Percentiles rank a stretch among this genome's conserved stretches.
These are phyloP conservation scores for Drosophila grimshawi DNA, from an alignment of 1,140 invertebrate genomes.

Conservation along the genomic window DNA sequence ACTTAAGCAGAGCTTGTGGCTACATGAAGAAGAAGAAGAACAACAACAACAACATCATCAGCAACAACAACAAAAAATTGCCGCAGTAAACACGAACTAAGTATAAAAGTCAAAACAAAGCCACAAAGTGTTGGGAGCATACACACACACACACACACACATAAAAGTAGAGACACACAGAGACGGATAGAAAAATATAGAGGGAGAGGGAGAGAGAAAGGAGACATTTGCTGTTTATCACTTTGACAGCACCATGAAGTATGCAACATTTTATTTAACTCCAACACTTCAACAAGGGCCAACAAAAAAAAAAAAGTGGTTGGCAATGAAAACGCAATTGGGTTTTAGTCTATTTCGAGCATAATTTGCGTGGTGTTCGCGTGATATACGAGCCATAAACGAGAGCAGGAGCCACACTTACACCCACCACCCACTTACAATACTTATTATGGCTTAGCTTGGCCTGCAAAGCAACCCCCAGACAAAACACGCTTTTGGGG, in stretches of 20 bases:
- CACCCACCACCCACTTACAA: not conserved
- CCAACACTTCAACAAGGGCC: slow-evolving; percentile 36
- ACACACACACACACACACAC: slow-evolving; percentile 40
- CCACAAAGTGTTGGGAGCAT: slow-evolving; percentile 73
- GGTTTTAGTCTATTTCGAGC: slow-evolving; percentile 53
- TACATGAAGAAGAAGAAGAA: slow-evolving; percentile 57
- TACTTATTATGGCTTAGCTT: slow-evolving; percentile 12
- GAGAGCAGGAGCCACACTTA: slow-evolving; percentile 4
- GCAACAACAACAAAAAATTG: slow-evolving; percentile 31
- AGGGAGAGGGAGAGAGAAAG: not conserved
- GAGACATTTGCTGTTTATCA: slow-evolving; percentile 57
- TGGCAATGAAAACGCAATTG: slow-evolving; percentile 64
- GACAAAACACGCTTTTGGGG: slow-evolving; percentile 33
- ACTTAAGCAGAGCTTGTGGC: slow-evolving; percentile 79
- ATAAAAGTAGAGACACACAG: not conserved
- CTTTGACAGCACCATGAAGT: slow-evolving; percentile 55
- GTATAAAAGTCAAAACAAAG: slow-evolving; percentile 82
- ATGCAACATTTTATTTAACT: slow-evolving; percentile 63
- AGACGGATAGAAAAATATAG: not conserved
- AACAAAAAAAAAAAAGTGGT: slow-evolving; percentile 15
- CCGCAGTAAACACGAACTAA: slow-evolving; percentile 79
- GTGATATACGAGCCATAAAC: slow-evolving; percentile 64
- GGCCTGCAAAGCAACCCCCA: slow-evolving; percentile 14
- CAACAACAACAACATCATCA: slow-evolving; percentile 30
- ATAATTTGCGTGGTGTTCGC: slow-evolving; percentile 53